These are phyloP conservation scores for Escarpia spicata DNA, from an alignment of 2,888 invertebrate species.

Conservation along the genomic window DNA sequence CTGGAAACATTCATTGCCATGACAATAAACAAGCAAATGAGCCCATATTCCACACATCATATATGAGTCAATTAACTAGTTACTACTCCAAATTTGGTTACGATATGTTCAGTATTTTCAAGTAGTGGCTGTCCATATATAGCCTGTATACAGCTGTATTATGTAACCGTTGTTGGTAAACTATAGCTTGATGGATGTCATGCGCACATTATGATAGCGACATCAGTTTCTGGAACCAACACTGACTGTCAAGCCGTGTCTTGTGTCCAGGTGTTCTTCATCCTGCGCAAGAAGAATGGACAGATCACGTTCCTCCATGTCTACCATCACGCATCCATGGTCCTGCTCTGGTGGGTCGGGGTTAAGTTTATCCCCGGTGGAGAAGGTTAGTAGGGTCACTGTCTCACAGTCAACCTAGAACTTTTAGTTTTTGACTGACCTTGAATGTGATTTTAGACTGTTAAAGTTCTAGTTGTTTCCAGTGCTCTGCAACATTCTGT, in stretches of 20 bases:
- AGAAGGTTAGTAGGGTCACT: slow-evolving; percentile 1
- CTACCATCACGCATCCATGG: slow-evolving; percentile 64
- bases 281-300: slow-evolving; percentile 61
- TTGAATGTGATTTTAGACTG: no score
- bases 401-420: background rate
- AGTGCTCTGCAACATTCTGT: no score
- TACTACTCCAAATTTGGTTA: no score
- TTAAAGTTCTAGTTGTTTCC: no score
- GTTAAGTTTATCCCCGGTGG: slow-evolving; percentile 42
- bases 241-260: background rate
- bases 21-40: no score
- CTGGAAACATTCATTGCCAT: no score
- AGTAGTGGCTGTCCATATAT: no score
- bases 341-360: slow-evolving; percentile 62
- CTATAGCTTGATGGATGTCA: background rate
- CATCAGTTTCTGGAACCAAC: background rate
- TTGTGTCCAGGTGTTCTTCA: slow-evolving; percentile 56
- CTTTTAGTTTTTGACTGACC: no score
- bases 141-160: no score
- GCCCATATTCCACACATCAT: no score
- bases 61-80: no score
- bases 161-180: background rate
- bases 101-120: no score
- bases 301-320: slow-evolving; percentile 64
- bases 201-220: background rate